These are phyloP conservation scores for Pocota personata DNA, from an alignment of 2,888 invertebrate genomes.

Conservation along the genomic window DNA sequence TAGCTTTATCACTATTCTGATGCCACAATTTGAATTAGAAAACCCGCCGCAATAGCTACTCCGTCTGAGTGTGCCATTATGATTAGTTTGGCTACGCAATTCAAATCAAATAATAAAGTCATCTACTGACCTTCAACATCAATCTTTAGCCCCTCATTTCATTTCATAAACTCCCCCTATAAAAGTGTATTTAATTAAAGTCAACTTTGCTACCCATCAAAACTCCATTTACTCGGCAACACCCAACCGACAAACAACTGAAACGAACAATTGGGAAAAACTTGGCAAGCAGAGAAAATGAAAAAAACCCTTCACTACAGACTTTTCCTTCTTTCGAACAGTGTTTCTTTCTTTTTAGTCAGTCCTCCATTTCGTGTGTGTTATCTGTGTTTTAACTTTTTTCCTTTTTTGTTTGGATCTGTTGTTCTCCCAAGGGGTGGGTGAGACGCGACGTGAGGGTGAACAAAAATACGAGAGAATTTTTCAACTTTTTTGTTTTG, in stretches of 20 bases:
- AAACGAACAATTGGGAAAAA: slow-evolving; percentile 12
- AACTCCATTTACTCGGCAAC: slow-evolving; percentile 40
- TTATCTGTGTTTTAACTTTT: slow-evolving; percentile 46
- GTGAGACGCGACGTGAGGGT: slow-evolving; percentile 3
- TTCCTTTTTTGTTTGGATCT: slow-evolving; percentile 49
- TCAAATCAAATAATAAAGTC: background rate
- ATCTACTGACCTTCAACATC: background rate
- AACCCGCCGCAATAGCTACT: background rate
- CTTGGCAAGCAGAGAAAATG: slow-evolving; percentile 20
- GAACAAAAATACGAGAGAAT: slow-evolving; percentile 65
- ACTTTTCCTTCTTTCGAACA: slow-evolving; percentile 12
- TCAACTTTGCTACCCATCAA: background rate
- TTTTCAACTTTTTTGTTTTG: slow-evolving; percentile 74
- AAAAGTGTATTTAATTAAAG: background rate
- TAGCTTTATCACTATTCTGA: background rate
- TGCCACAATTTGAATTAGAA: background rate
- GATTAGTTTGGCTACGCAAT: background rate
- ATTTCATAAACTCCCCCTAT: background rate
- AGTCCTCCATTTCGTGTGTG: slow-evolving; percentile 64
- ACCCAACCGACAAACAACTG: background rate
- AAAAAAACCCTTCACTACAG: slow-evolving; percentile 28
- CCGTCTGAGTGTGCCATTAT: background rate
- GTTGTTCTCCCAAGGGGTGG: slow-evolving; percentile 17
- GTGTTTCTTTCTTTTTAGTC: slow-evolving; percentile 32
- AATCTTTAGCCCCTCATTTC: background rate